Evolutionary conservation across 2,888 invertebrate species (phyloP).

Genomic region (Dinocampus coccinellae): DNA sequence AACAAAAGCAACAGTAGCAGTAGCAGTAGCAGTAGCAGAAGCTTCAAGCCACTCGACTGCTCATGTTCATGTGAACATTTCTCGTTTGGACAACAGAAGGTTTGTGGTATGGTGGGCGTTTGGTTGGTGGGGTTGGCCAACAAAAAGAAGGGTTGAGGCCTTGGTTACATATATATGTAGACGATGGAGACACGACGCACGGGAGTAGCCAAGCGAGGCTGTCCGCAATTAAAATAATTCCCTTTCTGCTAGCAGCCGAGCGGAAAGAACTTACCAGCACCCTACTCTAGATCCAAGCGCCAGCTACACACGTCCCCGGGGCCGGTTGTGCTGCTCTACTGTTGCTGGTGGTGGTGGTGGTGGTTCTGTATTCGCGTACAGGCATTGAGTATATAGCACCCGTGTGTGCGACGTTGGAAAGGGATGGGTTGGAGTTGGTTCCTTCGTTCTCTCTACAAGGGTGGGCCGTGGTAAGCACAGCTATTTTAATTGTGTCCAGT

Average conservation of each 20-base stretch:
- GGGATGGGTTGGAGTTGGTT: slow-evolving; percentile 13
- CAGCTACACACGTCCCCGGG: slow-evolving; percentile 25
- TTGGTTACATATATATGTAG: neutral
- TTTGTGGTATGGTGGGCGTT: neutral
- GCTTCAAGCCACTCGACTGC: slow-evolving; percentile 17
- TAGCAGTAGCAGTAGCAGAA: neutral
- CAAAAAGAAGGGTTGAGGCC: slow-evolving; percentile 3
- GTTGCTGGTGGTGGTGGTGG: too few species aligned
- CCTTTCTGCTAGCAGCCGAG: slow-evolving; percentile 70
- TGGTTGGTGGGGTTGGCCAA: neutral
- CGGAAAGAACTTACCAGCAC: slow-evolving; percentile 70
- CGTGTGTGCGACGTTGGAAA: neutral
- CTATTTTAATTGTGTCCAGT: slow-evolving; percentile 69
- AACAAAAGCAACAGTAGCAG: too few species aligned
- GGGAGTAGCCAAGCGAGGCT: slow-evolving; percentile 67
- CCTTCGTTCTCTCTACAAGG: slow-evolving; percentile 35
- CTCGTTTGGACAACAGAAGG: slow-evolving; percentile 21
- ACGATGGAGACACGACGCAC: slow-evolving; percentile 46
- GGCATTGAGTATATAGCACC: slow-evolving; percentile 3
- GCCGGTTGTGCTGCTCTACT: slow-evolving; percentile 13
- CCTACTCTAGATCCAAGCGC: slow-evolving; percentile 54
- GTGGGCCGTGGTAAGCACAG: slow-evolving; percentile 62
- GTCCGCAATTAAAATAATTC: slow-evolving; percentile 71
- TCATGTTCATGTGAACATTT: slow-evolving; percentile 28
- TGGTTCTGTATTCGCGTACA: slow-evolving; percentile 1